Evolutionary conservation across 1,140 invertebrate species (phyloP).

Genomic region (Hesperophylax magnus): DNA sequence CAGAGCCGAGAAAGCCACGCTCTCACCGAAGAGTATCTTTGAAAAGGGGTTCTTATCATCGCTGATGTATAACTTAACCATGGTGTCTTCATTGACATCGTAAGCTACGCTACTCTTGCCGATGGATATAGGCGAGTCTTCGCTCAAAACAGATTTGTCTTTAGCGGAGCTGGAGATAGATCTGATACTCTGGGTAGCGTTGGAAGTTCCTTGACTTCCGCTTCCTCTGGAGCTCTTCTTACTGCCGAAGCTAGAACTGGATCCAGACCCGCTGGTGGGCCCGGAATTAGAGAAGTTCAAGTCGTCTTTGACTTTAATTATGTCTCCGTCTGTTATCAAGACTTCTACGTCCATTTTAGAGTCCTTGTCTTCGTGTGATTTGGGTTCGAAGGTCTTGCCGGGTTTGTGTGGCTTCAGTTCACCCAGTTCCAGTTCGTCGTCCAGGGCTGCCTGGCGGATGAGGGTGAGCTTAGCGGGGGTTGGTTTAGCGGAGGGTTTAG

Average conservation of each 20-base stretch:
- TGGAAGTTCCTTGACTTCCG: constrained; percentile 66
- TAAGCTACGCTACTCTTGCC: constrained; percentile 58
- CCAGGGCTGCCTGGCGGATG: constrained; percentile 61
- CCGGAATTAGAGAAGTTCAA: constrained; percentile 53
- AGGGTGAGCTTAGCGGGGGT: constrained; percentile 61
- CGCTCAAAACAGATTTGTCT: constrained; percentile 70
- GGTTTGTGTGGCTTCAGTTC: constrained; percentile 27
- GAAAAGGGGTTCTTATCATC: constrained; percentile 68
- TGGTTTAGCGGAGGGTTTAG: constrained; percentile 25
- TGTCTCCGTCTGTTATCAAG: constrained; percentile 38
- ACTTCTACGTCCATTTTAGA: constrained; percentile 31
- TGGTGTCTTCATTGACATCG: constrained; percentile 63
- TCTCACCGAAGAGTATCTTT: constrained; percentile 64
- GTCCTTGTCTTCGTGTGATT: neutral
- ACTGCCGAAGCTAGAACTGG: constrained; percentile 66
- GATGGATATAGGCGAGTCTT: constrained; percentile 64
- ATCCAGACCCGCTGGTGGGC: constrained; percentile 59
- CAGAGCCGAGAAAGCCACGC: constrained; percentile 65
- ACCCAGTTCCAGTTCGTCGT: constrained; percentile 36
- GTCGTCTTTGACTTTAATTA: constrained; percentile 47
- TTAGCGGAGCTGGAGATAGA: constrained; percentile 70
- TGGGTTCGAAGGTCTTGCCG: neutral
- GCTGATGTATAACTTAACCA: constrained; percentile 67
- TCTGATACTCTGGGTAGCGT: constrained; percentile 70
- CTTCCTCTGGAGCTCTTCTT: constrained; percentile 67